A percentile compares a stretch with the other conserved stretches of the same genome.
Evolutionary conservation across 2,113 vertebrate genomes (phyloP).

Genomic region (Phaethon lepturus): DNA sequence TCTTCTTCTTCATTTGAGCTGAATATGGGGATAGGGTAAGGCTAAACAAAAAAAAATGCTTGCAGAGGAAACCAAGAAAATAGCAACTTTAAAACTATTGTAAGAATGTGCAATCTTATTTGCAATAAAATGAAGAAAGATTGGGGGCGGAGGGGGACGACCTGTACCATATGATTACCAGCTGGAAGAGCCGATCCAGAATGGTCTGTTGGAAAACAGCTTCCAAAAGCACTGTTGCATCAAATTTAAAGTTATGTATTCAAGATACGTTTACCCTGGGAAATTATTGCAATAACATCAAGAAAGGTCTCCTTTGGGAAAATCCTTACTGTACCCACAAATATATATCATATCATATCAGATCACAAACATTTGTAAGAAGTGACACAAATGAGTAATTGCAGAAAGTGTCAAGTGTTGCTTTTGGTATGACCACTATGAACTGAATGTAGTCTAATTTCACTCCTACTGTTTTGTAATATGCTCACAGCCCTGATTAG

Average conservation of each 20-base stretch:
- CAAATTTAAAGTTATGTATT: neutral
- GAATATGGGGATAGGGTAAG: neutral
- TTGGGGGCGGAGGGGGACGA: rapidly evolving
- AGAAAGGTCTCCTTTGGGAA: neutral
- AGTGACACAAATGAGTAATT: slow-evolving; percentile 11
- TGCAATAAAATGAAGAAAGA: slow-evolving; percentile 18
- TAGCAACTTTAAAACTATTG: neutral
- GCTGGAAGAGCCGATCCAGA: neutral
- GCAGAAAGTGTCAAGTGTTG: neutral
- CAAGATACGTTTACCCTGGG: neutral
- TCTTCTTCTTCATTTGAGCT: neutral
- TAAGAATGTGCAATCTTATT: slow-evolving; percentile 9
- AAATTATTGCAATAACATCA: neutral
- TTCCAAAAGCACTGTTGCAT: neutral
- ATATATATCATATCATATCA: neutral
- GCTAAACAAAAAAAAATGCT: neutral
- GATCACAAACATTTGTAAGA: neutral
- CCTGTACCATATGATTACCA: neutral
- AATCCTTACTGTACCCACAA: neutral
- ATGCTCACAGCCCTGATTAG: neutral
- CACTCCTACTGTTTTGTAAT: slow-evolving; percentile 30
- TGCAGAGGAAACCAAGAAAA: slow-evolving; percentile 6
- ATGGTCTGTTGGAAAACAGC: neutral
- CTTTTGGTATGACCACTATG: slow-evolving; percentile 39
- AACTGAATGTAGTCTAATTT: slow-evolving; percentile 42